Conservation (phyloP, 2,797 vertebrate species). For the Botia almorhae region DNA sequence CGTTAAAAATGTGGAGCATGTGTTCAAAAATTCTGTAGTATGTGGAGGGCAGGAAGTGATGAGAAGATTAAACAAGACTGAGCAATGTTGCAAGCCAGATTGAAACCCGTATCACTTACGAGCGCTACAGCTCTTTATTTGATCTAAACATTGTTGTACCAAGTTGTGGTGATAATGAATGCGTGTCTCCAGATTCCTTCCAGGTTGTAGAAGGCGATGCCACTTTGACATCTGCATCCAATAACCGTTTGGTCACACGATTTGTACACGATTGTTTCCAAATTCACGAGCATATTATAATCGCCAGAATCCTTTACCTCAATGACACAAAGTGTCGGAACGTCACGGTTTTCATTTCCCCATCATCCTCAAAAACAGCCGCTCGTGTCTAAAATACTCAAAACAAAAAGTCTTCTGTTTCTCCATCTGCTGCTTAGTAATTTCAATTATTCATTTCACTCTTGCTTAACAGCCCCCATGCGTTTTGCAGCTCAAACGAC, state of each 20-base stretch:
- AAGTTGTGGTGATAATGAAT: background rate
- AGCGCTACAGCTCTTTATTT: too few species aligned
- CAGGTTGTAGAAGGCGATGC: background rate
- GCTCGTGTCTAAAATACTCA: constrained; percentile 6
- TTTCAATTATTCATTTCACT: constrained; percentile 46
- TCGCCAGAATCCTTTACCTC: constrained; percentile 16
- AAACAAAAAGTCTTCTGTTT: background rate
- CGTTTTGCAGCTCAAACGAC: constrained; percentile 23
- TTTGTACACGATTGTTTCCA: background rate
- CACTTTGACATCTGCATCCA: constrained; percentile 2
- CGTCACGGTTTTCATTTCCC: constrained; percentile 27
- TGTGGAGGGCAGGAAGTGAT: too few species aligned
- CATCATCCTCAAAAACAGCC: background rate
- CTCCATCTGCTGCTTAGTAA: background rate
- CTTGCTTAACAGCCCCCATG: constrained; percentile 34
- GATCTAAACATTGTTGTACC: too few species aligned
- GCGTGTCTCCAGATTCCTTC: background rate
- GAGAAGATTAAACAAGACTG: too few species aligned
- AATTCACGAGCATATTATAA: background rate
- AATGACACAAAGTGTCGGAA: constrained; percentile 22
- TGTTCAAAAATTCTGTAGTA: too few species aligned
- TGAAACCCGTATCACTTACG: too few species aligned
- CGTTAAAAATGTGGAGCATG: too few species aligned
- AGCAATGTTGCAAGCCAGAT: too few species aligned
- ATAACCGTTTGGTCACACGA: background rate